Base-by-base conservation (phyloP, 2,888 invertebrate genomes). In the Cremastinae sp. region DNA sequence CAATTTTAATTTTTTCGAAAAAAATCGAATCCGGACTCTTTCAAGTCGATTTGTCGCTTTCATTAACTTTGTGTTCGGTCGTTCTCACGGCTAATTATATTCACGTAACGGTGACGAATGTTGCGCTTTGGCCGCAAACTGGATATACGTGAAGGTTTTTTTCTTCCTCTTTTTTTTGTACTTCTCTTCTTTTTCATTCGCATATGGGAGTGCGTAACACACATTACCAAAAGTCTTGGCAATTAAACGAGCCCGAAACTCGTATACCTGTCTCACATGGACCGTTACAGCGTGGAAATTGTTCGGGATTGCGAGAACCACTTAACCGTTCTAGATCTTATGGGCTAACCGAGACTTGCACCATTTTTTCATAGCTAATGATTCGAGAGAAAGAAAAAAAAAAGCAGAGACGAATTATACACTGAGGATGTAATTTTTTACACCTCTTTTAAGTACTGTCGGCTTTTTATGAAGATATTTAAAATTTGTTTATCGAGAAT, bases 201-300 rank as follows among this genome's bases (percentile, higher is more conserved):
- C 20, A n/a, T 58, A 38, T 58, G 10, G 20, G 54, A 28, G 18
- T 18, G 18, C 12, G 53, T 34, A 51, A 41, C 43, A 34, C 45
- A 43, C 47, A 54, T 75, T 49, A 54, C 66, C 71, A 56, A 75
- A 71, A 75, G 41, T 36, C 75, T 47, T 8, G 54, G 71, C 66
- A 71, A 75, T 66, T 75, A 66, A 66, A 75, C 22, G 22, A 3
- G 28, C n/a, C n/a, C 28, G 36, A 51, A 3, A 47, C 53, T 54
- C 36, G 41, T 20, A 28, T 28, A 22, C 14, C 34, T 4, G 8
- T 45, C 34, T 7, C n/a, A 9, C 16, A 28, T 62, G 62, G 62
- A 66, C 66, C 66, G 66, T 66, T 66, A 66, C 54, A 38, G 28
- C 65, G 53, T 54, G 43, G 16, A 28, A 43, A 41, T 65, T 53